Percentiles rank a stretch among this genome's conserved stretches.
These are phyloP conservation scores for Gymnorhina tibicen DNA, from an alignment of 2,113 vertebrate species.

Conservation along the genomic window DNA sequence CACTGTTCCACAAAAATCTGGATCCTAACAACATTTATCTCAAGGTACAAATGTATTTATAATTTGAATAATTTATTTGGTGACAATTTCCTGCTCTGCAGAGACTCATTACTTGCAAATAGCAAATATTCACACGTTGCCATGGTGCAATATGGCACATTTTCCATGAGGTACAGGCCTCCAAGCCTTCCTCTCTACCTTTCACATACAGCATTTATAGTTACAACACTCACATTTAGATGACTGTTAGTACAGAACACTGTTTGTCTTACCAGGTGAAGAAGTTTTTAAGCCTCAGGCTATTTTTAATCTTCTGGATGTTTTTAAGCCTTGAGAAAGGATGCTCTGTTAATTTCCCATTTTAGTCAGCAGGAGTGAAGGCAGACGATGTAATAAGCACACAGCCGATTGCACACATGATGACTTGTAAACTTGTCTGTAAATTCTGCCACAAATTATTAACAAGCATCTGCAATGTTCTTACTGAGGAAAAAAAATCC, in stretches of 20 bases:
- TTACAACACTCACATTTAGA: background rate
- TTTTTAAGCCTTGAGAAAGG: conserved; percentile 8
- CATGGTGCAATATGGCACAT: background rate
- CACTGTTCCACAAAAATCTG: background rate
- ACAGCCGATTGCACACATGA: background rate
- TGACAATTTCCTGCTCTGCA: background rate
- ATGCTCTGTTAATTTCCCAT: background rate
- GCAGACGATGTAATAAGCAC: background rate
- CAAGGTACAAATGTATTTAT: background rate
- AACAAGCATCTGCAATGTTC: conserved; percentile 15
- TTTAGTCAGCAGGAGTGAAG: background rate
- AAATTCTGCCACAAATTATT: conserved; percentile 21
- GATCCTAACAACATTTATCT: background rate
- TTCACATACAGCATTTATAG: background rate
- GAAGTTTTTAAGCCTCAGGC: background rate
- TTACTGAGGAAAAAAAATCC: background rate
- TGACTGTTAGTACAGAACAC: background rate
- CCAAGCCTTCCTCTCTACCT: background rate
- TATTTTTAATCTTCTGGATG: conserved; percentile 21
- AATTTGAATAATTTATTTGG: background rate
- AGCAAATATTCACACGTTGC: background rate
- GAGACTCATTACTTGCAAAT: background rate
- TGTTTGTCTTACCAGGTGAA: background rate
- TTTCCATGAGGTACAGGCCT: background rate
- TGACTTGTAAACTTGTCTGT: conserved; percentile 10